These are phyloP conservation scores for Mormyrus lacerda DNA, from an alignment of 2,113 vertebrate genomes.

Conservation along the genomic window DNA sequence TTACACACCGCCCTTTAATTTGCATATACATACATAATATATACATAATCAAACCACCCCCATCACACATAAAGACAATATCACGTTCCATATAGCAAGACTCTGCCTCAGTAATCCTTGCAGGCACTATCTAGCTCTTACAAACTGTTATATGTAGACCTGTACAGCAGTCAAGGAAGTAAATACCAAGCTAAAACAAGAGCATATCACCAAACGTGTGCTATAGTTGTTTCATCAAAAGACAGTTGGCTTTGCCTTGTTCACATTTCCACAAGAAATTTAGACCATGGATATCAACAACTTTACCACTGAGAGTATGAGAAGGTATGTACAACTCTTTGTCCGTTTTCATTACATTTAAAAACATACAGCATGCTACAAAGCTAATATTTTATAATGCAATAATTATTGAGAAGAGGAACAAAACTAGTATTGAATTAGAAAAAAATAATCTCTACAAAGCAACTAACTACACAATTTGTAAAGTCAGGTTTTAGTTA, in stretches of 20 bases:
- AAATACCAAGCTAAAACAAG: not conserved
- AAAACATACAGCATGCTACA: not conserved
- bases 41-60: not conserved
- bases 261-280: not conserved
- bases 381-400: not conserved
- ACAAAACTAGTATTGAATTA: not conserved
- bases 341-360: not conserved
- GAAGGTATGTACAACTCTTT: not conserved
- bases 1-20: not conserved
- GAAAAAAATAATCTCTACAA: not conserved
- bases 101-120: too few species aligned
- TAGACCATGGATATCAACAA: not conserved
- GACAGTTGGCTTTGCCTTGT: not conserved
- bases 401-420: not conserved
- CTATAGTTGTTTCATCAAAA: not conserved
- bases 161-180: not conserved
- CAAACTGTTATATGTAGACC: not conserved
- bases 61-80: not conserved
- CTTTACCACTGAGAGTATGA: not conserved
- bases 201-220: not conserved
- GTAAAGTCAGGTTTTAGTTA: not conserved
- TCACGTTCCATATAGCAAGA: not conserved
- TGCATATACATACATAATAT: too few species aligned
- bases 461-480: not conserved
- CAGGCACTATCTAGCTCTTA: not conserved